Evolutionary conservation across 2,888 invertebrate species (phyloP), one percentile per base, ranked within the genome.

Genomic region (Ormia ochracea): DNA sequence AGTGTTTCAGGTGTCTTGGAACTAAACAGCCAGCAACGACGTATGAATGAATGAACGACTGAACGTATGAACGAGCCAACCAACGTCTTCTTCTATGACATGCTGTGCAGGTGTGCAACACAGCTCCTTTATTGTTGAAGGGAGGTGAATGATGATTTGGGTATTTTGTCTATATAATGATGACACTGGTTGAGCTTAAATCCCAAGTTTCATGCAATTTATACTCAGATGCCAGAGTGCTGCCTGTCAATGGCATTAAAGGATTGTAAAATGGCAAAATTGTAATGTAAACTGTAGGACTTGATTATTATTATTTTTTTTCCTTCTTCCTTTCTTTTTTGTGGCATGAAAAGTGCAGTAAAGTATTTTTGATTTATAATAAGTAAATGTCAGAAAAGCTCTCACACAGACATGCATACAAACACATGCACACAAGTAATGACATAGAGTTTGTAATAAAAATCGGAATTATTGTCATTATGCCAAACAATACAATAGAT

Each of bases 391-490:
- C 54, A 61, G 2, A 19, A 14, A 12, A 3, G 7, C 9, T 23
- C 31, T 10, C 59, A 45, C 12, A 61, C 10, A 6, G 17, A 17
- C 2, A 28, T 4, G 17, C 4, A 36, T 31, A 19, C 19, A 26
- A 21, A 59, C 10, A 31, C 23, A n/a, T 17, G 23, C n/a, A 52
- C 5, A 41, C 17, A 48, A 12, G 17, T 36, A n/a, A 26, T 36
- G 36, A 50, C 38, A 58, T 58, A 6, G 58, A 50, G 50, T 66
- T 66, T 5, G 69, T 70, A 70, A 69, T 65, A 70, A 69, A 69
- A 77, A 50, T 63, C 48, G 17, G 43, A 68, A 76, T 73, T 76
- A 73, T 76, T 80, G 76, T 76, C 80, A 76, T 63, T 73, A 72
- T 68, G 72, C 66, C 80, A 72, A 72, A 70, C 63, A 77, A 77